Percentiles rank a stretch among this genome's conserved stretches.
Conservation (phyloP, 2,888 invertebrate species). For the Chironomus tentans region DNA sequence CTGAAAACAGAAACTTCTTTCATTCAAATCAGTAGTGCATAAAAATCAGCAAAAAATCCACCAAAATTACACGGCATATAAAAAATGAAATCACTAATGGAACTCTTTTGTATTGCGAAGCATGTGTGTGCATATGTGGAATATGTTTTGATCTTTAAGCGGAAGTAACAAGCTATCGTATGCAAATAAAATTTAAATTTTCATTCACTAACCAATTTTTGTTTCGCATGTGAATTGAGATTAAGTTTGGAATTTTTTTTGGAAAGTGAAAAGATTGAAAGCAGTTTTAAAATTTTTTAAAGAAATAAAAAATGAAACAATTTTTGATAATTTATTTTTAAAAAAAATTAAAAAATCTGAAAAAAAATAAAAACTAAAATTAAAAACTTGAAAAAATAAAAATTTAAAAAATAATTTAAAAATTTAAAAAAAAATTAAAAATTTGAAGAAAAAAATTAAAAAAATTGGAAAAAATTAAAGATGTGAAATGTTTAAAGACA, state of each 20-base stretch:
- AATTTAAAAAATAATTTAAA: too few relatives aligned
- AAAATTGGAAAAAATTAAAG: too few relatives aligned
- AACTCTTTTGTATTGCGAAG: neutral
- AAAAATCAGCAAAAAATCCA: neutral
- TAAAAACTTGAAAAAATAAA: too few relatives aligned
- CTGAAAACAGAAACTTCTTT: neutral
- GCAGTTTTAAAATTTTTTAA: too few relatives aligned
- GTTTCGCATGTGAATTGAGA: neutral
- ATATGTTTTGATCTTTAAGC: slow-evolving; percentile 10
- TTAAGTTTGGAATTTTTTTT: neutral
- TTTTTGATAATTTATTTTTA: too few relatives aligned
- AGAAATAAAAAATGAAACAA: too few relatives aligned
- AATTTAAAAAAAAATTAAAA: too few relatives aligned
- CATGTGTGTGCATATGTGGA: neutral
- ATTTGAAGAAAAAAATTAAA: too few relatives aligned
- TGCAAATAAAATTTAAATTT: slow-evolving; percentile 15
- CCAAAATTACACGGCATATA: neutral
- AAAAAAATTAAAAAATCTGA: too few relatives aligned
- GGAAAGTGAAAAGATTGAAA: too few relatives aligned
- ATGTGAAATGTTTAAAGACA: too few relatives aligned
- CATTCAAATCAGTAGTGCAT: neutral
- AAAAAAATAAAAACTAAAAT: too few relatives aligned
- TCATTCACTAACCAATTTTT: neutral
- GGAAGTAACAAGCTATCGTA: slow-evolving; percentile 13
- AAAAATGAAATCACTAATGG: neutral